A percentile compares a stretch with the other conserved stretches of the same genome.
Evolutionary conservation across 2,888 invertebrate species (phyloP).

Genomic region (Ochropleura plecta): DNA sequence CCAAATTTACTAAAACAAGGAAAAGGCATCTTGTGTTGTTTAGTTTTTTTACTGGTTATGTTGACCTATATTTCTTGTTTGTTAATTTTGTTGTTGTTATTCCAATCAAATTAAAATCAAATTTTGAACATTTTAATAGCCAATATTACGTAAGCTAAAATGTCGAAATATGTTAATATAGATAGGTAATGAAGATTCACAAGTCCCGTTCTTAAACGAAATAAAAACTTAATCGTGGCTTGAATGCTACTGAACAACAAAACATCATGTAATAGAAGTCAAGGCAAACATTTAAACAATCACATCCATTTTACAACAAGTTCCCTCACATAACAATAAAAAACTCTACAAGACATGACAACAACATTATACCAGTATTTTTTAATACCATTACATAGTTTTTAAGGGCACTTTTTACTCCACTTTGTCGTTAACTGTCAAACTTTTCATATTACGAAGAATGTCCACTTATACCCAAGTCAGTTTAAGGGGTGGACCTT

Average conservation of each 20-base stretch:
- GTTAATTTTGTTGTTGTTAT: neutral
- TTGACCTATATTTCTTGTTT: neutral
- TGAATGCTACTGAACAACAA: neutral
- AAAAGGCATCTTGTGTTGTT: constrained; percentile 5
- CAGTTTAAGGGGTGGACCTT: constrained; percentile 71
- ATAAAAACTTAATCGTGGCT: no score
- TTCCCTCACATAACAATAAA: constrained; percentile 10
- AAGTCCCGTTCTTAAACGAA: neutral
- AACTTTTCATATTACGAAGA: constrained; percentile 82
- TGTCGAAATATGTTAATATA: neutral
- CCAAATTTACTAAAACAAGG: constrained; percentile 29
- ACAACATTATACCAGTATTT: constrained; percentile 57
- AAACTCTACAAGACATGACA: constrained; percentile 49
- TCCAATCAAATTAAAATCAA: neutral
- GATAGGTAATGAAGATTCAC: neutral
- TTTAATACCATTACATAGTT: constrained; percentile 75
- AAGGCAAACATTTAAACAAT: neutral
- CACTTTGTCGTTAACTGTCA: constrained; percentile 75
- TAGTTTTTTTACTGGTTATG: neutral
- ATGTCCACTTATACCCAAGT: constrained; percentile 75
- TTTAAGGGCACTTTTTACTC: constrained; percentile 76
- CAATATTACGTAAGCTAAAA: neutral
- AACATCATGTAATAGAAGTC: neutral
- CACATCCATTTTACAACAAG: neutral
- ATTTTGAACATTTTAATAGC: neutral